Evolutionary conservation across 1,140 invertebrate genomes (phyloP).

Genomic region (Drosophila pandora): DNA sequence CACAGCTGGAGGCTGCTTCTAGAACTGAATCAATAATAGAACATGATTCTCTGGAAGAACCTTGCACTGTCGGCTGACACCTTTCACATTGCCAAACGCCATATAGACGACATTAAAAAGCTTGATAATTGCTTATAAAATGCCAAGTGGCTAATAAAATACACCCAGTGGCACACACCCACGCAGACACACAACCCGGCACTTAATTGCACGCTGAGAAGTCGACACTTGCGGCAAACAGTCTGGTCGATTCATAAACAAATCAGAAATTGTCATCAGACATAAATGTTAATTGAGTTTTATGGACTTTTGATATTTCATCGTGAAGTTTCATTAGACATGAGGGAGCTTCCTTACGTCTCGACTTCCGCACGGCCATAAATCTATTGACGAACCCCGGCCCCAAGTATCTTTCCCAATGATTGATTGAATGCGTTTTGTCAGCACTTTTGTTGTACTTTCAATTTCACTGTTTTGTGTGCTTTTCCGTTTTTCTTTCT

Average conservation of each 20-base stretch:
- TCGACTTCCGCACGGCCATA: constrained; percentile 46
- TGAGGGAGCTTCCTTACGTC: constrained; percentile 52
- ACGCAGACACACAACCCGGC: constrained; percentile 9
- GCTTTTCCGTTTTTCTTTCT: constrained; percentile 18
- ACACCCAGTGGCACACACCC: constrained; percentile 28
- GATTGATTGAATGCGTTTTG: constrained; percentile 39
- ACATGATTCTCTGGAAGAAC: constrained; percentile 9
- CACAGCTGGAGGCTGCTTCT: constrained; percentile 15
- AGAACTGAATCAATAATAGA: constrained; percentile 14
- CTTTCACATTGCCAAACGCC: constrained; percentile 13
- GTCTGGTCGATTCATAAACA: constrained; percentile 11
- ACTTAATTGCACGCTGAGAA: constrained; percentile 14
- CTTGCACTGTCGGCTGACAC: constrained; percentile 18
- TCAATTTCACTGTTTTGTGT: constrained; percentile 52
- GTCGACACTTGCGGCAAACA: neutral
- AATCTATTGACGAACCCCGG: constrained; percentile 24
- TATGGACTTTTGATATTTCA: constrained; percentile 61
- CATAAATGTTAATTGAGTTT: constrained; percentile 68
- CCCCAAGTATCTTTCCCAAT: constrained; percentile 4
- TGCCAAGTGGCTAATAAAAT: constrained; percentile 38
- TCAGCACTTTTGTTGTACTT: constrained; percentile 45
- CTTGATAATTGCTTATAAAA: constrained; percentile 32
- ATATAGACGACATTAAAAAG: constrained; percentile 40
- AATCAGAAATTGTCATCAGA: constrained; percentile 39
- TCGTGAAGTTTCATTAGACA: constrained; percentile 56